Evolutionary conservation across 2,888 invertebrate species (phyloP), one percentile per base, ranked within the genome.

Genomic region (Liposcelis brunnea): DNA sequence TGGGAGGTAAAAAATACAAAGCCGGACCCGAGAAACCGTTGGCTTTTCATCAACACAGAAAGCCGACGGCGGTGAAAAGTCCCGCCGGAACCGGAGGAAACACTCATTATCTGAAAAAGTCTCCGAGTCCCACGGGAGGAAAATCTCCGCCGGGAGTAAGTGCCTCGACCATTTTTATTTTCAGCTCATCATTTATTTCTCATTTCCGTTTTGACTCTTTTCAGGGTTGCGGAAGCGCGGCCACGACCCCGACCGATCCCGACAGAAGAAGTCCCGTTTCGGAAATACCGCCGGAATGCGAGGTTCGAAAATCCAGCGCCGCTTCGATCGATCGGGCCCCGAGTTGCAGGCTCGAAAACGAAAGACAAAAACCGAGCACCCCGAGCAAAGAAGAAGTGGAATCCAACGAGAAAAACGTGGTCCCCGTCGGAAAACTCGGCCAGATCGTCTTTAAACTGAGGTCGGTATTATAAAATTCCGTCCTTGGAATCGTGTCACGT

Each of bases 101-200:
- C n/a, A 68, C 72, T 19, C 86, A 87, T 61, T 89, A 87, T 64
- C 65, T 90, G 60, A 87, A 89, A 68, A 93, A 91, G 65, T 86
- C 83, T n/a, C 89, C 90, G 1, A 86, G 87, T 49, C 89, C 90
- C 1, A 86, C 87, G 4, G 69, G 72, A 59, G 66, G 65, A 31
- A 70, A 72, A 50, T 70, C 76, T 52, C 71, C 71, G 4, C 72
- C 72, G 1, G 71, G 64, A 49, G 67, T 68, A 58, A 59, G 60
- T 54, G 33, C 8, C n/a, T n/a, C n/a, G n/a, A n/a, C n/a, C n/a
- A n/a, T n/a, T n/a, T n/a, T n/a, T n/a, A n/a, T n/a, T n/a, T n/a
- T n/a, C n/a, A 26, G 26, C 5, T 6, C 8, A 4, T 26, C 26
- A 8, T 26, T 26, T 26, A 8, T 26, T 8, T 26, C 26, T 6